Conservation (phyloP, 2,797 vertebrate species). For the Iguana delicatissima region DNA sequence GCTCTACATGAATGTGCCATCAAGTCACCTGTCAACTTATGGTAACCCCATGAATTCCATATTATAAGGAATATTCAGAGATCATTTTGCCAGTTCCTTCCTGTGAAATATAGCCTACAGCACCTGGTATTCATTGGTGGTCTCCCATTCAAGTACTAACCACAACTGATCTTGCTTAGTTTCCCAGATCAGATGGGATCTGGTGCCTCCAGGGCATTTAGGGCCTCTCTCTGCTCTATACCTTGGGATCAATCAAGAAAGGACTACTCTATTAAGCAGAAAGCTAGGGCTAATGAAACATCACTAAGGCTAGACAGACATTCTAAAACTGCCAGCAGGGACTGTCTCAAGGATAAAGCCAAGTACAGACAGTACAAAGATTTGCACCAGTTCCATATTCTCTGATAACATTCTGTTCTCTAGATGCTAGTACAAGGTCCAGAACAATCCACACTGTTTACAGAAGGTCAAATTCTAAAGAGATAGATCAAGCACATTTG, state of each 20-base stretch:
- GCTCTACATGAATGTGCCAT: background rate
- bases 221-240: background rate
- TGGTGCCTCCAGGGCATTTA: no score
- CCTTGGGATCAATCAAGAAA: background rate
- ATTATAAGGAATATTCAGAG: no score
- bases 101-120: no score
- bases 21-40: no score
- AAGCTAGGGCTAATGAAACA: no score
- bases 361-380: background rate
- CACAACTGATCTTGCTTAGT: no score
- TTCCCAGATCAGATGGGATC: no score
- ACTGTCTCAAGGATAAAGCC: background rate
- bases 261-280: background rate
- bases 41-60: no score
- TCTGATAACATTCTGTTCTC: background rate
- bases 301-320: no score
- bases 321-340: background rate
- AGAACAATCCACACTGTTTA: background rate
- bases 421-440: background rate
- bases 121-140: no score
- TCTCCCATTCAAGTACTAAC: no score
- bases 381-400: background rate
- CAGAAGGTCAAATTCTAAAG: background rate
- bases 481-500: background rate
- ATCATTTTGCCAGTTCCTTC: no score